Evolutionary conservation across 2,797 vertebrate genomes (phyloP), one percentile per base, ranked within the genome.

Genomic region (Meda fulgida): DNA sequence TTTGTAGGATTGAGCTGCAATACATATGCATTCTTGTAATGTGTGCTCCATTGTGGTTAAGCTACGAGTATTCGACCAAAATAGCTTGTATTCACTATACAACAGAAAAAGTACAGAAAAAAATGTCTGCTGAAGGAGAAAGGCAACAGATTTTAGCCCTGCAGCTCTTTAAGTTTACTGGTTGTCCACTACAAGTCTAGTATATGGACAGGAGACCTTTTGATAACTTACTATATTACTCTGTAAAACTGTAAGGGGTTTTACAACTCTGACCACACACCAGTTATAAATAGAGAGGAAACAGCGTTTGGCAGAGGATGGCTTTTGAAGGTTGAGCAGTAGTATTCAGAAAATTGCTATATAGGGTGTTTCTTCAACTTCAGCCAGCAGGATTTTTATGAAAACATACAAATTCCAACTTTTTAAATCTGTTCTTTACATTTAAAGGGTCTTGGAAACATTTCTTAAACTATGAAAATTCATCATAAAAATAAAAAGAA

Each of bases 11-110:
- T 82, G 8, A 23, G 40, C 43, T 83, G 38, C 5, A 26, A 53
- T 34, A 51, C 55, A 48, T 36, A 4, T 65, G 19, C 63, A 81
- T 67, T 84, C 38, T 34, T 75, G 65, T 60, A 60, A 79, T 66
- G 43, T 84, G 19, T n/a, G 73, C 51, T 84, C 48, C 29, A 23
- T 38, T 31, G 55, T 60, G 23, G 78, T 53, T 58, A 73, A 76
- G 18, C 14, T 38, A 29, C 65, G 8, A 40, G 16, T 46, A 71
- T 48, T 51, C 31, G 51, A 81, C 58, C 34, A 23, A 43, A 55
- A 34, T 29, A 66, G 55, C 29, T 72, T 60, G 9, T 48, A 48
- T 36, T 40, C 58, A 79, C 3, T 46, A 23, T 66, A 21, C 40
- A 79, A 43, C 10, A 79, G n/a, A 29, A 7, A 63, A 43, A 29